Percentiles rank a stretch among this genome's conserved stretches.
Conservation (phyloP, 2,888 invertebrate species). For the Epinotia nisella region DNA sequence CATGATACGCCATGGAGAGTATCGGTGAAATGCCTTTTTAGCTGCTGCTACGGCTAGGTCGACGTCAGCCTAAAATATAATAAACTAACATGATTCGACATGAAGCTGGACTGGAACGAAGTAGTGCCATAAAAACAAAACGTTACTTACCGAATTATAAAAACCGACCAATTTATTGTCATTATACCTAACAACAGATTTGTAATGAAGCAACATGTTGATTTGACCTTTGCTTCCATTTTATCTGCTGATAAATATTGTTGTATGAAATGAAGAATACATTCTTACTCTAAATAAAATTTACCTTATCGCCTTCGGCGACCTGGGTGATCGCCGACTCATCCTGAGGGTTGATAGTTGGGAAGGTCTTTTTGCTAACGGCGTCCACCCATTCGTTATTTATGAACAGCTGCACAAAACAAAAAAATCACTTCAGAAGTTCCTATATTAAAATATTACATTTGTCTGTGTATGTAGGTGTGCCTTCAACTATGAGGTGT, state of each 20-base stretch:
- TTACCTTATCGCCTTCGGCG: constrained; percentile 92
- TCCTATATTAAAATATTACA: neutral
- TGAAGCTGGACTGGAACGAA: neutral
- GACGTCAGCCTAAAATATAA: constrained; percentile 87
- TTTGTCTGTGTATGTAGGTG: neutral
- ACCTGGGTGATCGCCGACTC: constrained; percentile 89
- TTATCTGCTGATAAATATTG: constrained; percentile 2
- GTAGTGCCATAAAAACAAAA: neutral
- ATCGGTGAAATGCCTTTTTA: constrained; percentile 89
- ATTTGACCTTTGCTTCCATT: constrained; percentile 12
- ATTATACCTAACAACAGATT: neutral
- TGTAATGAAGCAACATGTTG: neutral
- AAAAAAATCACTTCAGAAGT: constrained; percentile 7
- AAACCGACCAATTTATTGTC: neutral
- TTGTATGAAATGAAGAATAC: neutral
- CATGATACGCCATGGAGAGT: constrained; percentile 91
- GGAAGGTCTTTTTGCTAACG: constrained; percentile 92
- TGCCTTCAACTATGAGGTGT: neutral
- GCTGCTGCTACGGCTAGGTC: constrained; percentile 93
- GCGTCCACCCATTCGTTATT: constrained; percentile 92
- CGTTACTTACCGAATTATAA: neutral
- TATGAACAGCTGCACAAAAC: constrained; percentile 87
- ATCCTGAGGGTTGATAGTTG: constrained; percentile 92
- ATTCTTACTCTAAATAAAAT: constrained; percentile 21
- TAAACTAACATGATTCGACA: neutral